Conservation (phyloP, 2,113 vertebrate genomes). For the Amblyopsis rosae region DNA sequence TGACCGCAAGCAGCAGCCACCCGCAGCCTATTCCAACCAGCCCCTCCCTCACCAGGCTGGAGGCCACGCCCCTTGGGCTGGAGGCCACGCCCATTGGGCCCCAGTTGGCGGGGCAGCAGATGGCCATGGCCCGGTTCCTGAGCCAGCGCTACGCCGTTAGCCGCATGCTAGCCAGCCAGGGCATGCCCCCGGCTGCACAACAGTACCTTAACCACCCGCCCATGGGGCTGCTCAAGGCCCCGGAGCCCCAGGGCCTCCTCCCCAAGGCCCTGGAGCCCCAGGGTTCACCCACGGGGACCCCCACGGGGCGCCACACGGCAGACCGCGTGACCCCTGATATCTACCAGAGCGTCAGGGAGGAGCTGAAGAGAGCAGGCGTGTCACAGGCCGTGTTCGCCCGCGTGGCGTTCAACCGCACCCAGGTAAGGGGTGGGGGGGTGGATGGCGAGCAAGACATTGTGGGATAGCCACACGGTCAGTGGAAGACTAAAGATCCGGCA, state of each 20-base stretch:
- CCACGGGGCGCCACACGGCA: conserved; percentile 33
- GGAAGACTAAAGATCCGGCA: no score
- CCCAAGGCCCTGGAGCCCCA: conserved; percentile 41
- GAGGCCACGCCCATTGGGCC: conserved; percentile 92
- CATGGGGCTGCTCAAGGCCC: conserved; percentile 80
- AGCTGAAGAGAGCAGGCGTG: conserved; percentile 97
- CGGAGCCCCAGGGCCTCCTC: not conserved
- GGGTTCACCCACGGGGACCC: conserved; percentile 17
- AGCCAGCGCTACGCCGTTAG: conserved; percentile 99
- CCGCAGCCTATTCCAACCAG: conserved; percentile 89
- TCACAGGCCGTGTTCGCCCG: conserved; percentile 98
- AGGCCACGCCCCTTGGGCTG: conserved; percentile 87
- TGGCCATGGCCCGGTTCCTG: conserved; percentile 97
- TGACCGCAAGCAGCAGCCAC: conserved; percentile 84
- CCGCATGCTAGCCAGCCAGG: conserved; percentile 95
- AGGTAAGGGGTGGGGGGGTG: conserved; percentile 77
- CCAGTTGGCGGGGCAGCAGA: conserved; percentile 96
- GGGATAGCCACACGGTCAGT: no score
- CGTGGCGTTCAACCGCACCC: conserved; percentile 99
- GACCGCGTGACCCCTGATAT: conserved; percentile 90
- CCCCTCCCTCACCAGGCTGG: conserved; percentile 80
- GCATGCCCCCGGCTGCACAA: conserved; percentile 83
- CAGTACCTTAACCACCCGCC: conserved; percentile 98
- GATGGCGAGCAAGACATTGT: no score
- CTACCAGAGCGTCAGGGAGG: conserved; percentile 98